Evolutionary conservation across 1,140 invertebrate species (phyloP), one percentile per base, ranked within the genome.

Genomic region (Phocides pigmalion): DNA sequence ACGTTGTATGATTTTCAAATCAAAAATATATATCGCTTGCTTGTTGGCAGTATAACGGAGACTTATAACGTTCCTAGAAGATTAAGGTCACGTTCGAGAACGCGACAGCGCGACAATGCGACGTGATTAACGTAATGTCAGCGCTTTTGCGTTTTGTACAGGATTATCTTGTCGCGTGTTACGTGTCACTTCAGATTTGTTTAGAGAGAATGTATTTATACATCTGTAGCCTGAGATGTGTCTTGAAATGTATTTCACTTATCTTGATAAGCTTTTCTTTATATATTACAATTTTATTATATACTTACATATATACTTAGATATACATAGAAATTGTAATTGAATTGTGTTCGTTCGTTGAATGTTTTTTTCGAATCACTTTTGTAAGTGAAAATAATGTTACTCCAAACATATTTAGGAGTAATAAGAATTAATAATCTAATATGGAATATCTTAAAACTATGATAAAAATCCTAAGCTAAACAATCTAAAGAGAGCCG

Each of bases 71-170:
- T 19, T 9, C 37, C 32, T 41, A 15, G 17, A 54, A 39, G 17
- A 54, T 39, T 54, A 54, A 54, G 51, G 51, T 41, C 35, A 37
- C 28, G 51, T 54, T 37, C 19, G 35, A 20, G 19, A 19, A 22
- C 51, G 4, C 37, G 51, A 41, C 51, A 54, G 35, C 35, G 51
- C 37, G 51, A 54, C 51, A 54, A 41, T 41, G 12, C 51, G 51
- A 41, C 51, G 51, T 54, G 51, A 54, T 54, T 54, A 54, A 54
- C 35, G 35, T 41, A 41, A 41, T 54, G 50, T 54, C 17, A 41
- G 35, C 51, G n/a, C 35, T 41, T 41, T 54, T 54, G 35, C 35
- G 12, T 41, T 54, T 54, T 54, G 11, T 39, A 12, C 35, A n/a
- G 6, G 19, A 41, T 54, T 54, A 54, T 54, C 17, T 41, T 41